These are phyloP conservation scores for Microchrysa polita DNA, from an alignment of 2,888 invertebrate species.

Conservation along the genomic window DNA sequence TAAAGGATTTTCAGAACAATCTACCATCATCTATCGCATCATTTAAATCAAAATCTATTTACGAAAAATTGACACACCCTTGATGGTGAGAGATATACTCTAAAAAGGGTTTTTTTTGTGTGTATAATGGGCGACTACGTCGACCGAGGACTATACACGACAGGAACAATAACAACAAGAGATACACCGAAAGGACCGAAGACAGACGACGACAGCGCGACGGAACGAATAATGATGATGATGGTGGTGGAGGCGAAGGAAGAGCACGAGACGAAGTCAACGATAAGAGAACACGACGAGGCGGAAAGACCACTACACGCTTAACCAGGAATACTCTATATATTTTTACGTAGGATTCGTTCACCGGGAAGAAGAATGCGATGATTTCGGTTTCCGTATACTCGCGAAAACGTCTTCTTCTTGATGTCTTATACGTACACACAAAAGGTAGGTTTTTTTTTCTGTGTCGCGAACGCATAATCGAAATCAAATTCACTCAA, in stretches of 20 bases:
- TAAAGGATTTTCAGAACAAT: no score
- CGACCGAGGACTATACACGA: conserved; percentile 31
- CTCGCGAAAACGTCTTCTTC: no score
- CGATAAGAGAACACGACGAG: no score
- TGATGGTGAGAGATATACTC: conserved; percentile 36
- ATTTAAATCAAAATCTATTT: conserved; percentile 17
- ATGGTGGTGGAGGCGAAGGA: no score
- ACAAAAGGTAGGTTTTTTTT: no score
- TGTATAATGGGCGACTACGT: conserved; percentile 42
- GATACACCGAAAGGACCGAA: conserved; percentile 14
- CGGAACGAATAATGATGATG: no score
- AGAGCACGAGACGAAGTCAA: no score
- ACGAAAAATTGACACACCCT: conserved; percentile 45
- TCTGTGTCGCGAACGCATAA: not conserved
- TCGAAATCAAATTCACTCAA: not conserved
- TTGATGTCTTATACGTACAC: not conserved
- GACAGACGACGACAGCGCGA: conserved; percentile 33
- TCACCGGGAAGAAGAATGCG: conserved; percentile 29
- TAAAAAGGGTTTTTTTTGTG: conserved; percentile 35
- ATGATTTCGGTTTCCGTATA: conserved; percentile 28
- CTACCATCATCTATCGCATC: no score
- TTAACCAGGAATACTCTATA: not conserved
- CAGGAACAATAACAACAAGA: not conserved
- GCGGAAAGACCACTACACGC: conserved; percentile 18
- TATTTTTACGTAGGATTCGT: conserved; percentile 4